Percentiles rank a stretch among this genome's conserved stretches.
Evolutionary conservation across 2,113 vertebrate species (phyloP).

Genomic region (Amia ocellicauda): DNA sequence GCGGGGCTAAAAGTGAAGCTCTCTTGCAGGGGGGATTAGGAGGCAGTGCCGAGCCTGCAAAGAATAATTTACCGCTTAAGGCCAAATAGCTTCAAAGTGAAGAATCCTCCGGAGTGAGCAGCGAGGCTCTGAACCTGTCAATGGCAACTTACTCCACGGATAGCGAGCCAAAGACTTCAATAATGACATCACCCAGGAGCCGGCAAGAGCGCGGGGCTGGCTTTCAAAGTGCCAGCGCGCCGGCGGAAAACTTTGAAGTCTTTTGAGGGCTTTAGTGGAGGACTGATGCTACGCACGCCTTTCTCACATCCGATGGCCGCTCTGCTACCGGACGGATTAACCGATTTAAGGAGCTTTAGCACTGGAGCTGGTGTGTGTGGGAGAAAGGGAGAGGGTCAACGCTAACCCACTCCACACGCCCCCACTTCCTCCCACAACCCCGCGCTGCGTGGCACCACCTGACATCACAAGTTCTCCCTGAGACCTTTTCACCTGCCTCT

Average conservation of each 20-base stretch:
- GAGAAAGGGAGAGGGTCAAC: slow-evolving; percentile 54
- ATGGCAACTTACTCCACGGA: slow-evolving; percentile 84
- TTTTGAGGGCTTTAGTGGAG: slow-evolving; percentile 77
- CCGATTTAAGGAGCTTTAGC: slow-evolving; percentile 62
- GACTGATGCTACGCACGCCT: slow-evolving; percentile 72
- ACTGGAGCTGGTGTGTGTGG: slow-evolving; percentile 34
- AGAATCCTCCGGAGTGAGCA: slow-evolving; percentile 84
- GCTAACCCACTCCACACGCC: slow-evolving; percentile 47
- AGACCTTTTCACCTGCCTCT: slow-evolving; percentile 5
- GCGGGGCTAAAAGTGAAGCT: slow-evolving; percentile 58
- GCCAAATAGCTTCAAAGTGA: slow-evolving; percentile 96
- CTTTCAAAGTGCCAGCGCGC: slow-evolving; percentile 72
- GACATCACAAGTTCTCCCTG: background rate
- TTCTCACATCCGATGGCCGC: slow-evolving; percentile 47
- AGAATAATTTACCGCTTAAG: slow-evolving; percentile 95
- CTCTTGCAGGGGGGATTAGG: slow-evolving; percentile 72
- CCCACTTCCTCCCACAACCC: slow-evolving; percentile 48
- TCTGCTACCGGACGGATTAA: slow-evolving; percentile 60
- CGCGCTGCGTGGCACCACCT: slow-evolving; percentile 37
- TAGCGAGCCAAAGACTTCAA: slow-evolving; percentile 84
- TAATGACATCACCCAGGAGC: slow-evolving; percentile 89
- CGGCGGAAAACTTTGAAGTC: slow-evolving; percentile 84
- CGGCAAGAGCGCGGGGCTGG: slow-evolving; percentile 74
- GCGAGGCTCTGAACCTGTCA: slow-evolving; percentile 89
- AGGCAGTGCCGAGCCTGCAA: slow-evolving; percentile 84